These are phyloP conservation scores for Taxidea taxus DNA, from an alignment of 2,113 vertebrate genomes.

Conservation along the genomic window DNA sequence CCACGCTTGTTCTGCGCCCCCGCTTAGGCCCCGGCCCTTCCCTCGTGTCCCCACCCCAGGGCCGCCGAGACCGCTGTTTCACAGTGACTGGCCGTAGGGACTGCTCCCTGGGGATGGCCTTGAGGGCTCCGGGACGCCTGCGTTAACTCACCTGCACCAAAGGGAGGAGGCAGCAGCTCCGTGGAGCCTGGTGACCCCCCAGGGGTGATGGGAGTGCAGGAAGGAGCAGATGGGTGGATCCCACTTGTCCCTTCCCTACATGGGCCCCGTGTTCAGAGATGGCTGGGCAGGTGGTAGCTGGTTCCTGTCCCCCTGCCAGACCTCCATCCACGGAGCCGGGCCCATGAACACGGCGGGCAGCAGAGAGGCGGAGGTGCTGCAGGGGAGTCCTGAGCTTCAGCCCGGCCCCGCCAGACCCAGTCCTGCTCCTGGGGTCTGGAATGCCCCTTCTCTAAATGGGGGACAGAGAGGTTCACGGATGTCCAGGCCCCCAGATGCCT, in stretches of 20 bases:
- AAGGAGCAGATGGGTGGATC: neutral
- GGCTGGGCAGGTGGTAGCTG: fast-evolving
- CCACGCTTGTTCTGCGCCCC: neutral
- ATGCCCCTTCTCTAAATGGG: neutral
- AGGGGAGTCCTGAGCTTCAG: no score
- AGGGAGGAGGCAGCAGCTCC: neutral
- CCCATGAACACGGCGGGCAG: fast-evolving
- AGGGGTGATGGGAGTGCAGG: neutral
- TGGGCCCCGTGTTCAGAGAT: neutral
- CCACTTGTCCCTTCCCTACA: neutral
- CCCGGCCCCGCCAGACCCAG: no score
- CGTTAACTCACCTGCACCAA: neutral
- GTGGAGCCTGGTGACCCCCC: neutral
- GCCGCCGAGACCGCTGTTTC: neutral
- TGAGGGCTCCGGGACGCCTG: neutral
- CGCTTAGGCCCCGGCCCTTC: neutral
- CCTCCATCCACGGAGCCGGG: neutral
- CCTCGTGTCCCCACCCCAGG: fast-evolving
- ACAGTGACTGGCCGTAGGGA: neutral
- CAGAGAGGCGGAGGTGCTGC: neutral
- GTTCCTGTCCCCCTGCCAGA: neutral
- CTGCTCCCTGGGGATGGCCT: neutral
- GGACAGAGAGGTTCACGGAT: neutral
- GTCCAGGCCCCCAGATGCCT: neutral
- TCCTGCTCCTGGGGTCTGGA: neutral